Evolutionary conservation across 2,888 invertebrate species (phyloP).

Genomic region (Diplolepis rosae): DNA sequence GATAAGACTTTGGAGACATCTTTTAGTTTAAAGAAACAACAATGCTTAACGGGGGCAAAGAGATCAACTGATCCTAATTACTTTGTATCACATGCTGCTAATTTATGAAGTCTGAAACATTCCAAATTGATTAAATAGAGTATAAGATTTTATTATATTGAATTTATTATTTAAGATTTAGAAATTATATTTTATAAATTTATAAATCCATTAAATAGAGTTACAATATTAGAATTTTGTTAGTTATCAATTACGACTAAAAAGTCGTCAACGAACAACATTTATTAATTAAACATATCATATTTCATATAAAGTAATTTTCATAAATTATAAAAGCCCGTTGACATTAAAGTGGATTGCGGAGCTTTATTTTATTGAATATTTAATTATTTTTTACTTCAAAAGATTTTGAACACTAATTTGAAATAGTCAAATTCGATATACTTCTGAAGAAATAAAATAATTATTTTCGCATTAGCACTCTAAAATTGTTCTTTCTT

Average conservation of each 20-base stretch:
- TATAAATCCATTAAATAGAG: too few species aligned
- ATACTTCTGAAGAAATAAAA: background rate
- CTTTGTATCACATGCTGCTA: slow-evolving; percentile 21
- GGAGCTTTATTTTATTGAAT: background rate
- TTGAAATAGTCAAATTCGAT: too few species aligned
- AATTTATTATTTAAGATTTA: background rate
- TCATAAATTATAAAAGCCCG: too few species aligned
- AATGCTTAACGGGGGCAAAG: slow-evolving; percentile 6
- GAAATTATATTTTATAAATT: too few species aligned
- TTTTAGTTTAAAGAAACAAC: slow-evolving; percentile 17
- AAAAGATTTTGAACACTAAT: background rate
- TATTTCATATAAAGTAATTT: too few species aligned
- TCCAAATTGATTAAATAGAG: slow-evolving; percentile 10
- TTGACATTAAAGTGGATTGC: too few species aligned
- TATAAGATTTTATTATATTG: slow-evolving; percentile 25
- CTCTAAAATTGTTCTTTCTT: background rate
- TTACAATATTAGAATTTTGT: too few species aligned
- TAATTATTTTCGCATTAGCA: background rate
- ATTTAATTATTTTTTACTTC: background rate
- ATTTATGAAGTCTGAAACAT: slow-evolving; percentile 8
- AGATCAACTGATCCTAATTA: slow-evolving; percentile 23
- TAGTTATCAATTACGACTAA: too few species aligned
- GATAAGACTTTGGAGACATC: slow-evolving; percentile 20
- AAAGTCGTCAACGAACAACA: too few species aligned
- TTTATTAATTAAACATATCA: too few species aligned